Evolutionary conservation across 2,888 invertebrate species (phyloP), one percentile per base, ranked within the genome.

Genomic region (Dryomyza anilis): DNA sequence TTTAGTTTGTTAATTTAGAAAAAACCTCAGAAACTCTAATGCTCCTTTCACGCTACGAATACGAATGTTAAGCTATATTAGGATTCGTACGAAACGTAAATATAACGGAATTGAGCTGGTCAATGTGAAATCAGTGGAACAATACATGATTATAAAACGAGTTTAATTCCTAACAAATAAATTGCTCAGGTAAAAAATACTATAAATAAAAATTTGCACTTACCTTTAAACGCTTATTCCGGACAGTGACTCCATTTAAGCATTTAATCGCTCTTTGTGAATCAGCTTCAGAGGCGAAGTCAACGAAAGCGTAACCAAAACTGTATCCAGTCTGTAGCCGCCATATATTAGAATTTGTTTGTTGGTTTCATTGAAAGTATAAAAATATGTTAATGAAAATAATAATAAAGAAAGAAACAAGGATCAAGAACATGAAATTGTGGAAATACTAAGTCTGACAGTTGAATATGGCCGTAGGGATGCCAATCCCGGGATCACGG

Each of bases 261-360:
- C 91, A 89, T 75, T 90, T 89, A 70, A 96, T 95, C 55, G 97
- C 96, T 73, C 91, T 87, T 63, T 89, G 84, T 39, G 96, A 96
- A 84, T 96, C 94, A 78, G 92, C 91, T 70, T 92, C 91, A 66
- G 90, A 89, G 61, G 90, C 88, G 83, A 92, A 97, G 84, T 96
- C 96, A 52, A 96, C 95, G 84, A 97, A 97, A 45, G 96, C 97
- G 84, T 96, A 97, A 46, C 97, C 97, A 84, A 93, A 96, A 84
- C 96, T 96, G 86, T 96, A 96, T 56, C 95, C 95, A 83, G 96
- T 95, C 88, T 93, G 86, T 64, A 84, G 86, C 12, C n/a, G 16
- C 10, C n/a, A 21, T n/a, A n/a, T n/a, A n/a, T n/a, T 52, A 14
- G 29, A 3, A 19, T 6, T 36, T 19, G 10, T 30, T 6, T 30